Conservation (phyloP, 2,888 invertebrate species). For the Stenoptilia bipunctidactyla region DNA sequence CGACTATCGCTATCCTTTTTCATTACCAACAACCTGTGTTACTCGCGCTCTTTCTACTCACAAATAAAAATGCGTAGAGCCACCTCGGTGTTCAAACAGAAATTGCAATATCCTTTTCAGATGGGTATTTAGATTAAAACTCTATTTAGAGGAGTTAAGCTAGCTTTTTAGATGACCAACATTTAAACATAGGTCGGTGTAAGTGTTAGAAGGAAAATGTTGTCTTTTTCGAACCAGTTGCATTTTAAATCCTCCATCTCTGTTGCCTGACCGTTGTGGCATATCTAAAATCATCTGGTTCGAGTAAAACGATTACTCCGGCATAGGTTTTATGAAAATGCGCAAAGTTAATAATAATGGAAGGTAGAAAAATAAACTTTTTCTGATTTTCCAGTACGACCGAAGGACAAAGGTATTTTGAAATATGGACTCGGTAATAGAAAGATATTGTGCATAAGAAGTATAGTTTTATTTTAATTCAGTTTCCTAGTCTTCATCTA, state of each 20-base stretch:
- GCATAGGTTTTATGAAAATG: slow-evolving; percentile 53
- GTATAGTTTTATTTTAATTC: too few relatives aligned
- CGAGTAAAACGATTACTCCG: slow-evolving; percentile 61
- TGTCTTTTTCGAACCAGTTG: slow-evolving; percentile 68
- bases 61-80: slow-evolving; percentile 65
- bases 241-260: slow-evolving; percentile 62
- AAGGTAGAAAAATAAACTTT: slow-evolving; percentile 11
- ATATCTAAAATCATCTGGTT: slow-evolving; percentile 65
- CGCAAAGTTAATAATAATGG: slow-evolving; percentile 51
- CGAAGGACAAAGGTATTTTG: too few relatives aligned
- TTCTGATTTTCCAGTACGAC: slow-evolving; percentile 1
- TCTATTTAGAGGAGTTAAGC: too few relatives aligned
- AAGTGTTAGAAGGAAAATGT: slow-evolving; percentile 40
- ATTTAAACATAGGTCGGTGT: not conserved
- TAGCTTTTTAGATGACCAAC: too few relatives aligned
- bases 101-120: slow-evolving; percentile 53
- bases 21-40: slow-evolving; percentile 22
- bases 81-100: slow-evolving; percentile 58
- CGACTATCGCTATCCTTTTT: slow-evolving; percentile 37
- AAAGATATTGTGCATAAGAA: too few relatives aligned
- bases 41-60: slow-evolving; percentile 43
- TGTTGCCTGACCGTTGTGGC: slow-evolving; percentile 49
- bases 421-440: too few relatives aligned
- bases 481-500: too few relatives aligned
- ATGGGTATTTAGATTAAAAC: not conserved